These are phyloP conservation scores for Tragelaphus strepsiceros DNA, from an alignment of 2,113 vertebrate genomes.

Conservation along the genomic window DNA sequence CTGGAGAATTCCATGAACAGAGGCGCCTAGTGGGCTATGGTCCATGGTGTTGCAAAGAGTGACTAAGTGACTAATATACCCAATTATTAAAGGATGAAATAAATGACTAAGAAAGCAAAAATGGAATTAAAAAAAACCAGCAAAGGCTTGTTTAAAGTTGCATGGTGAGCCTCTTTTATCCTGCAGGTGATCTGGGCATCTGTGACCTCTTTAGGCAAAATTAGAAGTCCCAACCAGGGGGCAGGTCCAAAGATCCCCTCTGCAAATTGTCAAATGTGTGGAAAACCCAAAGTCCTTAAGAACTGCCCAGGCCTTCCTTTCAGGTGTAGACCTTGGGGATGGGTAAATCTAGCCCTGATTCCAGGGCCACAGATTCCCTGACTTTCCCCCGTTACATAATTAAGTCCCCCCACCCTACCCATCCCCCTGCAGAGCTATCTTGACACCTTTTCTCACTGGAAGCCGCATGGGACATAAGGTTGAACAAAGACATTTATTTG, in stretches of 20 bases:
- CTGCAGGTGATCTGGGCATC: background rate
- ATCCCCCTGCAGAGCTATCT: background rate
- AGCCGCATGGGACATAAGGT: background rate
- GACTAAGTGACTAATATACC: background rate
- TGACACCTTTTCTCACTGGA: background rate
- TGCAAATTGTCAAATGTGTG: background rate
- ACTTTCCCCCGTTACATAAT: background rate
- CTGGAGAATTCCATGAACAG: background rate
- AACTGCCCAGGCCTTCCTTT: background rate
- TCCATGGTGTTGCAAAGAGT: background rate
- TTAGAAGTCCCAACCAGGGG: background rate
- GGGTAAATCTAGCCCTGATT: background rate
- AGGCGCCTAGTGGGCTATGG: background rate
- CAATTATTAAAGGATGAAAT: background rate
- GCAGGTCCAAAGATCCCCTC: background rate
- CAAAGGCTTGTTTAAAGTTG: background rate
- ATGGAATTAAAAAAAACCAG: background rate
- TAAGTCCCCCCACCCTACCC: background rate
- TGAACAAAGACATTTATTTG: conserved; percentile 78
- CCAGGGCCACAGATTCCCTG: background rate
- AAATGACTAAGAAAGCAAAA: background rate
- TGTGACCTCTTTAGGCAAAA: background rate
- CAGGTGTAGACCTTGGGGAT: background rate
- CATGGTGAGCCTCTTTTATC: background rate
- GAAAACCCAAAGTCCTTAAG: background rate